Base-by-base conservation (phyloP, 2,888 invertebrate genomes). In the Chrysina gloriosa region DNA sequence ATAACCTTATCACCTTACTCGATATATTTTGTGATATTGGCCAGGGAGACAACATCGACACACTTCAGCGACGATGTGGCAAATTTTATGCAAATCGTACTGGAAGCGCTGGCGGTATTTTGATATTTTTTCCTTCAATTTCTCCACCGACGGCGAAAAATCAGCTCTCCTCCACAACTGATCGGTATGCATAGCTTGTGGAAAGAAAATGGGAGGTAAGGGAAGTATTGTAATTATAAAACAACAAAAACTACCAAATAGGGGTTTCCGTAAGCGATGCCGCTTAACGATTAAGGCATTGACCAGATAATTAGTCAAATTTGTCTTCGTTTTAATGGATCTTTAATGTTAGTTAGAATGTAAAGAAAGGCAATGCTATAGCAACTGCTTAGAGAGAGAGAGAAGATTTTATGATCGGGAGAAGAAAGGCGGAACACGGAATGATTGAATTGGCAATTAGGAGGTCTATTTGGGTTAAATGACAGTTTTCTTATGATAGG, bases 41-140 rank as follows among this genome's bases (percentile, higher is more conserved):
- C 19, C 58, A 42, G 42, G 9, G 29, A 61, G 58, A 16, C 45
- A 61, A 27, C 9, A 61, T 42, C 27, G 58, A 61, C 29, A 45
- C 45, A 42, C 25, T 61, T 16, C 45, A 14, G 58, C 58, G 36
- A 21, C 16, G 42, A 61, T 42, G 58, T 9, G 58, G 27, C 42
- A 61, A 61, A 61, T 61, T 61, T 61, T 61, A 61, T 61, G 58
- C 42, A 61, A 29, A 61, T 61, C 21, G 19, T 42, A 45, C 45
- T 42, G 23, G 42, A 16, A 19, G 27, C 27, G 27, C 14, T 29
- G 58, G 1, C 67, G 47, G 63, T 67, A 67, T 67, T 54, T 67
- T 63, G 63, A 67, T 61, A 66, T 67, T 63, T 63, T 52, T 21
- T 23, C 39, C 19, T 63, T 25, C 42, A 52, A 39, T 29, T 58